Base-by-base conservation (phyloP, 2,888 invertebrate genomes). In the Calephelis perditalis region DNA sequence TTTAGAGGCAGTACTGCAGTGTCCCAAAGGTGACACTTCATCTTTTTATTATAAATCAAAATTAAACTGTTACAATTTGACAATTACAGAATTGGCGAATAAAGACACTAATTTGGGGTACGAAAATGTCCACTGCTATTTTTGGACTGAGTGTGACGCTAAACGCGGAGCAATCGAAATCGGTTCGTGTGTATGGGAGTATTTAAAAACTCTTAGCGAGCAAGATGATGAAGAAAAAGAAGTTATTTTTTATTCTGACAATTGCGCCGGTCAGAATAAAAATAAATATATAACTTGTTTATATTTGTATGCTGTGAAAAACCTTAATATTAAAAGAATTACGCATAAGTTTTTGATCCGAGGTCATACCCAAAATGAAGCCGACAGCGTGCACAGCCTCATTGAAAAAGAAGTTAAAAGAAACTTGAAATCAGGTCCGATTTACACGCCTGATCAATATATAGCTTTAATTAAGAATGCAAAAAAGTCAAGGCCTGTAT, bases 371-470 rank as follows among this genome's bases (percentile, higher is more conserved):
- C 63, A 63, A 46, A 63, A 63, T 35, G 61, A 63, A 15, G 63
- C 55, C 1, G 73, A 73, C 63, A 71, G 68, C 65, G 68, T 74
- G 15, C 73, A 77, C 62, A 72, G 71, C 59, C 26, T 61, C 2
- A 63, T 63, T 15, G 63, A 63, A 56, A 63, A 58, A n/a, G 57
- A 63, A 56, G 47, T 63, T n/a, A 63, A 61, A 37, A 54, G 36
- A 67, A 67, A 71, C 61, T 55, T 69, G 56, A 71, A 66, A 63
- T 65, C 71, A 46, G 70, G 67, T 15, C 15, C 15, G 15, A 15
- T 15, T 15, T 15, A 15, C 15, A 15, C 15, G 15, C 15, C 15
- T 15, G 58, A 62, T 45, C 65, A 64, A 60, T 63, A 59, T 44
- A 52, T 60, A 44, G 36, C 60, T 56, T 56, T 56, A 44, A 56